Evolutionary conservation across 2,113 vertebrate genomes (phyloP), one percentile per base, ranked within the genome.

Genomic region (Pardalotus punctatus): DNA sequence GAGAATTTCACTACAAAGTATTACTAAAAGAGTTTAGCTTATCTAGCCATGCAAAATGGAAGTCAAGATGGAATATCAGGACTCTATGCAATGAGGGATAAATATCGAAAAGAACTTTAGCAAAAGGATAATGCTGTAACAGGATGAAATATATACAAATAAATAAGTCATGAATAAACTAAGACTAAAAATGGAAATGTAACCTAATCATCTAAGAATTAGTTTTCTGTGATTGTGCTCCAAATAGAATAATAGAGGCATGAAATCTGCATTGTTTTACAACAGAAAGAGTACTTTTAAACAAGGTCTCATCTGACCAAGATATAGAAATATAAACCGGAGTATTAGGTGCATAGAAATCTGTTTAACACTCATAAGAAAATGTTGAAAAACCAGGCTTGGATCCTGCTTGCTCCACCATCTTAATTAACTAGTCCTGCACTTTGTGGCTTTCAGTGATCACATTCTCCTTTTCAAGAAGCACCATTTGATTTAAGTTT

Each of bases 401-500:
- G 24, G 35, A 74, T 84, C 25, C 56, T 81, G n/a, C 21, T 70
- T 73, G 6, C 81, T 81, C 47, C 47, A 78, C 33, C 56, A 58
- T 57, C 51, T 70, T 83, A 65, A 33, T 76, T 73, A 90, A 77
- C 12, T 77, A 38, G 33, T 54, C 60, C 19, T 42, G 6, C 25
- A 50, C 35, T 80, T 73, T 29, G 15, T 62, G 67, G 33, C 43
- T 86, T 66, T 54, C 58, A 66, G 18, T 45, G 40, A 35, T 71
- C 35, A 58, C 20, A 48, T 73, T 62, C 38, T 38, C 54, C 12
- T 77, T 88, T 81, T 81, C 71, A 60, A 93, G 82, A 93, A 83
- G 60, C 47, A 73, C 58, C 20, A 51, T 54, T 73, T 88, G 50
- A 88, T 88, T 96, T 95, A 25, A 92, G 60, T 62, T 94, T 88